These are phyloP conservation scores for Sepioteuthis lessoniana DNA, from an alignment of 2,888 invertebrate species.

Conservation along the genomic window DNA sequence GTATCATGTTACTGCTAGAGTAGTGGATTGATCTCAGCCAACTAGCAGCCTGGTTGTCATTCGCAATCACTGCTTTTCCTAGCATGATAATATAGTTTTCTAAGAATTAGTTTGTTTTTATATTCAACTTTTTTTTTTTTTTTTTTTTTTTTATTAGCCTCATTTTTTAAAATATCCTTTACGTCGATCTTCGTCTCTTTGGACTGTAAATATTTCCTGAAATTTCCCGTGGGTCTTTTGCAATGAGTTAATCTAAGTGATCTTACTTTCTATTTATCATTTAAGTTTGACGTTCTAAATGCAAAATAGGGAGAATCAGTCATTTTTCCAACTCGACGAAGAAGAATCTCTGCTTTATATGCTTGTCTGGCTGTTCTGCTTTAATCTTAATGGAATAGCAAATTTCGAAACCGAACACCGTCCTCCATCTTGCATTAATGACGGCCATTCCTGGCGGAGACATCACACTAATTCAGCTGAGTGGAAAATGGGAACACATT, in stretches of 20 bases:
- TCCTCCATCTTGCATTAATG: not conserved
- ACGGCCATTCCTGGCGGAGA: not conserved
- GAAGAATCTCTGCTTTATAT: not conserved
- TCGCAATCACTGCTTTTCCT: no score
- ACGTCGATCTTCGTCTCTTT: no score
- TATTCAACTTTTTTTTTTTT: no score
- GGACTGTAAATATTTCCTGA: no score
- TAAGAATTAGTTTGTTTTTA: no score
- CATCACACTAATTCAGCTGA: not conserved
- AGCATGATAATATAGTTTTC: no score
- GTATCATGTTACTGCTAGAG: no score
- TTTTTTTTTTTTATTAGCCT: no score
- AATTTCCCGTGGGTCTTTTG: not conserved
- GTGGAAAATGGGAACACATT: not conserved
- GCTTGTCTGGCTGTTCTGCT: not conserved
- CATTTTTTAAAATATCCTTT: no score
- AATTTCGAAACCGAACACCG: not conserved
- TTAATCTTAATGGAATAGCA: not conserved
- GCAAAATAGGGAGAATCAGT: not conserved
- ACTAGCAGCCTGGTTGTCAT: no score
- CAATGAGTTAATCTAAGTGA: not conserved
- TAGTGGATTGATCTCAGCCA: no score
- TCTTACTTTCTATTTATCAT: not conserved
- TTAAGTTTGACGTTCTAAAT: conserved; percentile 1
- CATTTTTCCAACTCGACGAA: not conserved